Conservation (phyloP, 2,888 invertebrate species). For the Pristionchus mayeri region DNA sequence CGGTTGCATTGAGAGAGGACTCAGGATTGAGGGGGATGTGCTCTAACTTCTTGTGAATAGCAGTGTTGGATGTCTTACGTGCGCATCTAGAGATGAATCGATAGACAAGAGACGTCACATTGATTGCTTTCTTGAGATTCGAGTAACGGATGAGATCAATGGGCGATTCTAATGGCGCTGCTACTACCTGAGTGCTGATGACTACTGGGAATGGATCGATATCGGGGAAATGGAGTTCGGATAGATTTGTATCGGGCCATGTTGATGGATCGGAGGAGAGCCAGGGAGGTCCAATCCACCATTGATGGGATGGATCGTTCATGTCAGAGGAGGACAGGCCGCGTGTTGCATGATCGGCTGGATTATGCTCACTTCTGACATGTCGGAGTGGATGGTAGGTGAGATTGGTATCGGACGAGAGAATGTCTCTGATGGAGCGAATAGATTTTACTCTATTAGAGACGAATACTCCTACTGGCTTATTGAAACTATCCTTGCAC, state of each 20-base stretch:
- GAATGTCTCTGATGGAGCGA: neutral
- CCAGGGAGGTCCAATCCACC: slow-evolving; percentile 8
- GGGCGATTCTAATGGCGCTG: neutral
- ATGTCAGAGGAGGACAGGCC: neutral
- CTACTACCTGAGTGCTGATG: neutral
- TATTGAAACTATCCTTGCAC: no score
- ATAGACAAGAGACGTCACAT: neutral
- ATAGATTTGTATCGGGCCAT: neutral
- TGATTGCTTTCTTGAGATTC: neutral
- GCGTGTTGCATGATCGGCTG: slow-evolving; percentile 8
- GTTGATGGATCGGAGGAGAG: neutral
- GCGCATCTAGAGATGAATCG: neutral
- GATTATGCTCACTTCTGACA: slow-evolving; percentile 6
- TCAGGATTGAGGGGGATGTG: neutral
- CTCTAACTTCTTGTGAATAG: neutral
- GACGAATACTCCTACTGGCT: neutral
- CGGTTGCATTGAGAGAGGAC: neutral
- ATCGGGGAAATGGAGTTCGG: neutral
- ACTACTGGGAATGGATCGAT: neutral
- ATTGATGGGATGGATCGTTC: slow-evolving; percentile 1
- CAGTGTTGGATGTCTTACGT: neutral
- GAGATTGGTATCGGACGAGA: neutral
- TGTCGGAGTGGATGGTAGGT: neutral
- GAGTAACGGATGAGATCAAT: slow-evolving; percentile 3
- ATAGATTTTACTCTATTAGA: neutral